Evolutionary conservation across 2,113 vertebrate species (phyloP).

Genomic region (Argyrosomus japonicus): DNA sequence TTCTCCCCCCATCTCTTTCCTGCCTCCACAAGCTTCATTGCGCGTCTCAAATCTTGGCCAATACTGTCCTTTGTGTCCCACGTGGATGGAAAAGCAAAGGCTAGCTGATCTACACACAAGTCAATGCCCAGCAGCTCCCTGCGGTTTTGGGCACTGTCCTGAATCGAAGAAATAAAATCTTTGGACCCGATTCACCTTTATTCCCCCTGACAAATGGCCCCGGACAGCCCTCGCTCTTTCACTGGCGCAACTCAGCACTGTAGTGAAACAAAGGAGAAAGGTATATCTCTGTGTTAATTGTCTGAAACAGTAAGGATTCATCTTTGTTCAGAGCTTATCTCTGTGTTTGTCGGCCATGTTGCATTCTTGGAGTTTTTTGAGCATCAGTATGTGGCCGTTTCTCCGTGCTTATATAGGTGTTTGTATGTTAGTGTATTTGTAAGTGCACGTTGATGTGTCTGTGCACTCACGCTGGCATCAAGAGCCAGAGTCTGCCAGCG

Average conservation of each 20-base stretch:
- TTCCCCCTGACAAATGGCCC: constrained; percentile 39
- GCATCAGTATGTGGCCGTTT: constrained; percentile 4
- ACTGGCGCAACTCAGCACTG: background rate
- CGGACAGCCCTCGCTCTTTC: background rate
- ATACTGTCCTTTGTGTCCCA: constrained; percentile 53
- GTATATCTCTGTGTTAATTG: background rate
- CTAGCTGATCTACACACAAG: constrained; percentile 52
- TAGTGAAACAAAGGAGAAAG: constrained; percentile 12
- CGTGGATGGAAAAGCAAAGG: constrained; percentile 53
- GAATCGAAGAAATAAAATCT: constrained; percentile 58
- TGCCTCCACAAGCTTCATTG: constrained; percentile 39
- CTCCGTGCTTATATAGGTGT: background rate
- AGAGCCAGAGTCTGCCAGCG: constrained; percentile 44
- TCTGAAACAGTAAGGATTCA: background rate
- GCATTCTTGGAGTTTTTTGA: background rate
- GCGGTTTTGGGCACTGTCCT: constrained; percentile 34
- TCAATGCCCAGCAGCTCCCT: constrained; percentile 44
- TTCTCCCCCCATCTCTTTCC: constrained; percentile 50
- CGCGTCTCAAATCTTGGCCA: constrained; percentile 59
- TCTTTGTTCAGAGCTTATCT: background rate
- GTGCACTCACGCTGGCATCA: constrained; percentile 24
- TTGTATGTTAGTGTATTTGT: constrained; percentile 10
- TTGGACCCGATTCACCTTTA: constrained; percentile 47
- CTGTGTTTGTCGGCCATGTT: background rate
- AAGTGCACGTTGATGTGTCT: constrained; percentile 19